phyloP scores from a whole-genome alignment of 2,797 vertebrate species.

The Catharus ustulatus region DNA sequence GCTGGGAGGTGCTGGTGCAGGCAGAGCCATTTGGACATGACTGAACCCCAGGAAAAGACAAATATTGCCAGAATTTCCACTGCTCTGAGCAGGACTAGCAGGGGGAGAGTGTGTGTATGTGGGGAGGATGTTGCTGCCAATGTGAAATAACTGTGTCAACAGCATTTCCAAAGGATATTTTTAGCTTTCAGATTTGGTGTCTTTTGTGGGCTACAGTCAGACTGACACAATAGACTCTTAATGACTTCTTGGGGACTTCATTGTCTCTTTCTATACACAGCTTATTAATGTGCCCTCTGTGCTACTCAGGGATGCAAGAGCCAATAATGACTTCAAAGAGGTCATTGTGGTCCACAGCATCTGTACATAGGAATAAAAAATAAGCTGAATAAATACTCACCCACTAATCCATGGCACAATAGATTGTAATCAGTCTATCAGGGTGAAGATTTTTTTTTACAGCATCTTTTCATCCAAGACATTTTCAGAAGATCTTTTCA shows the following conservation, averaged over 20 bases:
- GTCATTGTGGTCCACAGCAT: constrained; percentile 58
- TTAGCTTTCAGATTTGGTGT: constrained; percentile 58
- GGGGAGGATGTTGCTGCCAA: constrained; percentile 23
- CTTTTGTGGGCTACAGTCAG: constrained; percentile 63
- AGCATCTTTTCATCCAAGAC: constrained; percentile 41
- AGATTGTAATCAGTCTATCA: constrained; percentile 64
- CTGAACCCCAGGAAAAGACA: background rate
- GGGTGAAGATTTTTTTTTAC: constrained; percentile 32
- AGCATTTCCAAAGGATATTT: constrained; percentile 62
- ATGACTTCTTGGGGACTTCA: constrained; percentile 68
- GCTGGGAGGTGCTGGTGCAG: background rate
- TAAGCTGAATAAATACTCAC: constrained; percentile 49
- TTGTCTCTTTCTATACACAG: constrained; percentile 65
- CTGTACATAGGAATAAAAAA: constrained; percentile 57
- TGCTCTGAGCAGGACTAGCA: background rate
- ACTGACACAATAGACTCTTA: constrained; percentile 71
- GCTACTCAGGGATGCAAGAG: constrained; percentile 46
- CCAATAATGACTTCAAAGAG: constrained; percentile 60
- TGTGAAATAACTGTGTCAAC: constrained; percentile 60
- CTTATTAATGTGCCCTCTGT: constrained; percentile 58
- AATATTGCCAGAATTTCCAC: background rate
- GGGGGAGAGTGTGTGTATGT: background rate
- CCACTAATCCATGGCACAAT: constrained; percentile 55
- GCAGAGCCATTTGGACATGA: background rate
- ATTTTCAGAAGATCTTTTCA: constrained; percentile 54